Evolutionary conservation across 23 tunicate genomes (phyloP), one percentile per base, ranked within the genome.

Genomic region (Aplidium turbinatum): DNA sequence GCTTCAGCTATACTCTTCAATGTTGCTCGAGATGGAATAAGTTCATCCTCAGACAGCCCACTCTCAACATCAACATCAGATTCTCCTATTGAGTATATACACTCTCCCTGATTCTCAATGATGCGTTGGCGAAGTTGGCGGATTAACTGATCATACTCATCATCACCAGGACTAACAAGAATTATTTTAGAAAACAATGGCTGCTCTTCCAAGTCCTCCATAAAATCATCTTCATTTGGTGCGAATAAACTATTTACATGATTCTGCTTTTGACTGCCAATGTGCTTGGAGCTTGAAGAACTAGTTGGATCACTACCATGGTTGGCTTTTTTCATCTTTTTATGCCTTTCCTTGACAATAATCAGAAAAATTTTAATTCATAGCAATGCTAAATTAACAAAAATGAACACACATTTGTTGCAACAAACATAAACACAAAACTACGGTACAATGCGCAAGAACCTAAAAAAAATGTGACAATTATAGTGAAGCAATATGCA

Each of bases 71-170:
- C 87, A 35, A 66, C 86, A 31, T 88, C 96, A 50, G 90, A 83
- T 45, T 90, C 97, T 31, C 97, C 97, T 2, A 90, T 35, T 0
- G 89, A 26, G 66, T 82, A 90, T 33, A 90, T 87, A 63, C 97
- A 91, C 58, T 91, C 97, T 21, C 97, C 97, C 35, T 84, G 97
- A 47, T 86, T 88, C 39, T 88, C 96, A 28, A 60, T 9, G 35
- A 88, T 42, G 31, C 86, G 35, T 31, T 75, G 71, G 24, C 61
- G 27, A 6, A 88, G 74, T 50, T 81, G 96, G 7, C 81, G 60
- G 73, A 88, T 34, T 40, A 88, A 62, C 51, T 67, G 33, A 67
- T 88, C 83, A 66, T 57, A 88, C 61, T 88, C 96, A 38, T 81
- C 96, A 69, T 88, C 96, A 72, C 31, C 36, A 2, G 96, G 96